phyloP scores from a whole-genome alignment of 1,140 invertebrate genomes.

The Eumaeus atala region DNA sequence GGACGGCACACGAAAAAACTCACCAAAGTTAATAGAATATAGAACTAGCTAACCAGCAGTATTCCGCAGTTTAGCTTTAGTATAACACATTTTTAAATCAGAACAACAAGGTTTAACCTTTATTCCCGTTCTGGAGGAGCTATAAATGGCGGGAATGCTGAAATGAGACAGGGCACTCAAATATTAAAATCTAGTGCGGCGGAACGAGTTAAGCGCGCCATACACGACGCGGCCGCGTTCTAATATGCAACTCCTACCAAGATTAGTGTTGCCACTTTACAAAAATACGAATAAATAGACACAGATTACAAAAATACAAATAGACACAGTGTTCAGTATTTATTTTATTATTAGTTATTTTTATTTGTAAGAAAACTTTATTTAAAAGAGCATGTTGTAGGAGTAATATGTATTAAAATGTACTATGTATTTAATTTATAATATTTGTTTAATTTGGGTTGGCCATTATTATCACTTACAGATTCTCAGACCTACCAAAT shows the following conservation, averaged over 20 bases:
- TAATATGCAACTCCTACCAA: background rate
- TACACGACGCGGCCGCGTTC: background rate
- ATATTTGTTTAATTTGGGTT: too few relatives aligned
- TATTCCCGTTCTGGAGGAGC: constrained; percentile 2
- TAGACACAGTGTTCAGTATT: too few relatives aligned
- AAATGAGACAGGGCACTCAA: constrained; percentile 10
- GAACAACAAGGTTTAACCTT: background rate
- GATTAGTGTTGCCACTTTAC: background rate
- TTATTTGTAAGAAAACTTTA: too few relatives aligned
- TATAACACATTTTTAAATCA: constrained; percentile 1
- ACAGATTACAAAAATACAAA: too few relatives aligned
- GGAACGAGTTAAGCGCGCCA: background rate
- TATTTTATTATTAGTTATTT: too few relatives aligned
- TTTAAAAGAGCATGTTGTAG: too few relatives aligned
- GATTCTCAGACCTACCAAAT: too few relatives aligned
- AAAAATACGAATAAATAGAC: too few relatives aligned
- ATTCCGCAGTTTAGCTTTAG: background rate
- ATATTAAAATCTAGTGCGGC: constrained; percentile 7
- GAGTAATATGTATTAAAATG: too few relatives aligned
- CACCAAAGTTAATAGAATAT: background rate
- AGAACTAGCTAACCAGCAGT: background rate
- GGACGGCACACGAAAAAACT: too few relatives aligned
- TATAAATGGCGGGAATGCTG: constrained; percentile 4
- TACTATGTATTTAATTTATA: too few relatives aligned
- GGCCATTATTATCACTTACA: too few relatives aligned